Evolutionary conservation across 2,888 invertebrate species (phyloP).

Genomic region (Pelosia muscerda): DNA sequence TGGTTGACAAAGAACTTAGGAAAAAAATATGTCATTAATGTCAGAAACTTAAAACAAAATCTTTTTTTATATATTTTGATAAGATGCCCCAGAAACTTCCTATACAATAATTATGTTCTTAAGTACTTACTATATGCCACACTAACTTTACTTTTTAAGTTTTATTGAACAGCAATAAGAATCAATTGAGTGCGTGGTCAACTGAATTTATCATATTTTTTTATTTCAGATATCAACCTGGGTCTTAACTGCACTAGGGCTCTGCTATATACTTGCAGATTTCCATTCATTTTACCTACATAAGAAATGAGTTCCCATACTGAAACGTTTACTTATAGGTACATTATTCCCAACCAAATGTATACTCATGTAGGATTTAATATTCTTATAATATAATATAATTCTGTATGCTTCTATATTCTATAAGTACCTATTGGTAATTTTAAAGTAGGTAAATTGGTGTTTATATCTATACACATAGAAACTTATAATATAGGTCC

Average conservation of each 20-base stretch:
- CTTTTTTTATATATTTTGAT: conserved; percentile 37
- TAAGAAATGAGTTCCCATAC: neutral
- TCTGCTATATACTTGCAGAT: neutral
- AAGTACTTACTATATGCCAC: neutral
- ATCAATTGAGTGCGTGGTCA: neutral
- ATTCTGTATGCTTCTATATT: neutral
- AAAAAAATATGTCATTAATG: conserved; percentile 62
- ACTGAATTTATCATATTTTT: neutral
- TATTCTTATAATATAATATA: too few species aligned
- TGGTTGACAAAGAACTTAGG: conserved; percentile 64
- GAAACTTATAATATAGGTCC: neutral
- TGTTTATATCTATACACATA: neutral
- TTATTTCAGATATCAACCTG: neutral
- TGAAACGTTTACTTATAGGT: neutral
- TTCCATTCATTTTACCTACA: too few species aligned
- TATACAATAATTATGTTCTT: too few species aligned
- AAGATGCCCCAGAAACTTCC: conserved; percentile 26
- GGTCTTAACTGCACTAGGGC: neutral
- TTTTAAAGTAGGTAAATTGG: neutral
- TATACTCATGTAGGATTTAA: neutral
- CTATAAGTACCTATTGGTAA: neutral
- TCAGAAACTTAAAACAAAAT: conserved; percentile 52
- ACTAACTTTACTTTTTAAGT: neutral
- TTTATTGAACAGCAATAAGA: neutral
- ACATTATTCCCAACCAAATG: neutral